Evolutionary conservation across 1,140 invertebrate genomes (phyloP).

Genomic region (Drosophila grimshawi): DNA sequence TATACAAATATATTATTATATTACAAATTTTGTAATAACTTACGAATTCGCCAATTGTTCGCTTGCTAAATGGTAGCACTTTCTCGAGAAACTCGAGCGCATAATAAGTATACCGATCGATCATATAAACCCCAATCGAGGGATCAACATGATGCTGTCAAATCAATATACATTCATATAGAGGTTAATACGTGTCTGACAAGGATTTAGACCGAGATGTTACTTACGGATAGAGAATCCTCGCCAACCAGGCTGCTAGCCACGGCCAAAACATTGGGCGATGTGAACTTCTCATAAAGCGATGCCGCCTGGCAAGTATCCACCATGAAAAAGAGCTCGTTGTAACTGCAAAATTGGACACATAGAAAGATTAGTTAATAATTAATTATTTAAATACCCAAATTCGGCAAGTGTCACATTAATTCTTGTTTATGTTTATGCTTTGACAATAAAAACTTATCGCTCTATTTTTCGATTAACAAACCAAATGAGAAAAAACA

Average conservation of each 20-base stretch:
- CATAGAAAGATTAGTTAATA: constrained; percentile 37
- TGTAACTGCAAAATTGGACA: constrained; percentile 89
- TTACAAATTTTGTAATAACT: not conserved
- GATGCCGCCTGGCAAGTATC: constrained; percentile 99
- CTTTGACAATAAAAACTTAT: too few relatives aligned
- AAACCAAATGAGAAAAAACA: not conserved
- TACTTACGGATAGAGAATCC: constrained; percentile 96
- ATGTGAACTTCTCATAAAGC: constrained; percentile 99
- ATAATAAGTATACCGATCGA: constrained; percentile 99
- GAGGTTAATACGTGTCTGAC: not conserved
- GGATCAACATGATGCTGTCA: constrained; percentile 96
- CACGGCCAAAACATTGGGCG: constrained; percentile 98
- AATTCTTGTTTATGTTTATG: too few relatives aligned
- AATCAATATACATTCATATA: not conserved
- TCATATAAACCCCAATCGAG: constrained; percentile 99
- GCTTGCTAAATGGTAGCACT: constrained; percentile 94
- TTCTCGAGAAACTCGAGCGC: constrained; percentile 98
- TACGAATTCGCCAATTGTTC: constrained; percentile 96
- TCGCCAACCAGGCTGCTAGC: constrained; percentile 98
- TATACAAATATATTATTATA: too few relatives aligned
- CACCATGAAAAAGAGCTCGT: constrained; percentile 99
- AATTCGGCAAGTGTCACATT: too few relatives aligned
- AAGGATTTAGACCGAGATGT: too few relatives aligned
- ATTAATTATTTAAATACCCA: too few relatives aligned
- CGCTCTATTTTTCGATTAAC: too few relatives aligned